Percentiles rank a stretch among this genome's conserved stretches.
Conservation (phyloP, 2,797 vertebrate genomes). For the Salmo trutta region DNA sequence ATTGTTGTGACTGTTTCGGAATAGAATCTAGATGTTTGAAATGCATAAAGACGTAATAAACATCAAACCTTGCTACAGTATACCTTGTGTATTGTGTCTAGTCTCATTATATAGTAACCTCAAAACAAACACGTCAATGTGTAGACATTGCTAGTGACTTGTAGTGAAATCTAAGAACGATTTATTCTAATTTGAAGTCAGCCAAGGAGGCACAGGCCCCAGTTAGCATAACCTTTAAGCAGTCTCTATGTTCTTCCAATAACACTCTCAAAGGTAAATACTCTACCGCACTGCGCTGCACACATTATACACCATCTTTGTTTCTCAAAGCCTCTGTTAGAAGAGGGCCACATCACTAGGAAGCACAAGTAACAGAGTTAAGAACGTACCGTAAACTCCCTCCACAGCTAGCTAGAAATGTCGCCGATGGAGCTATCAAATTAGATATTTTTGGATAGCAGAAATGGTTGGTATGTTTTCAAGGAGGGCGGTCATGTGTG, state of each 20-base stretch:
- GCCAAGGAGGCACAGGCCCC: not conserved
- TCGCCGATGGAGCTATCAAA: no score
- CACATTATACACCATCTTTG: conserved; percentile 50
- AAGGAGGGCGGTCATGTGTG: no score
- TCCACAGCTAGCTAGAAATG: no score
- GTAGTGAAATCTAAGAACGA: not conserved
- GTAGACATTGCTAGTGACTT: not conserved
- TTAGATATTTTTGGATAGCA: no score
- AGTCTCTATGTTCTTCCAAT: conserved; percentile 29
- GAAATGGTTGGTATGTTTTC: no score
- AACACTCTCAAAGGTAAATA: conserved; percentile 46
- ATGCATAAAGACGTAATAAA: not conserved
- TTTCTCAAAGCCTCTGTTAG: conserved; percentile 43
- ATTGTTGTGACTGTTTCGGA: not conserved
- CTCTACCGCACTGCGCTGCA: conserved; percentile 24
- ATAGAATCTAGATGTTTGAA: not conserved
- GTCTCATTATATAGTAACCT: not conserved
- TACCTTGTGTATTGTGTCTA: not conserved
- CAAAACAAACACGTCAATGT: not conserved
- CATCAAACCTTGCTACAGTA: not conserved
- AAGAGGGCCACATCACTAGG: not conserved
- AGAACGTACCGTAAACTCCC: not conserved
- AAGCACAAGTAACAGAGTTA: not conserved
- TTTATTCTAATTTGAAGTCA: not conserved
- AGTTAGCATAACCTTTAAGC: not conserved